Conservation (phyloP, 2,797 vertebrate species). For the Chrysocyon brachyurus region DNA sequence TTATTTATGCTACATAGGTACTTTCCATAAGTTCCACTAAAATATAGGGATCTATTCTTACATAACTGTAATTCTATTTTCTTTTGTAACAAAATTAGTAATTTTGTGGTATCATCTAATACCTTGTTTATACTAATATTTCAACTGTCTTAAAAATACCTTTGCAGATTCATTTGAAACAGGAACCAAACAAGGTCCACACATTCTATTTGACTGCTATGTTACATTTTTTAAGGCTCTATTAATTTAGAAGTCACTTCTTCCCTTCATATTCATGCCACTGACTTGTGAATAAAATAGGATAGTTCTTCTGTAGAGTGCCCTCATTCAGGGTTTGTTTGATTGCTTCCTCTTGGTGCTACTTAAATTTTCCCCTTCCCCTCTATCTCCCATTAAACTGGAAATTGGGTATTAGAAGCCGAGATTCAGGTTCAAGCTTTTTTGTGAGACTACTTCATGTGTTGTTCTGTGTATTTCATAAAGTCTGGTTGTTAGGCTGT, state of each 20-base stretch:
- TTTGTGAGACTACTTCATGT: not conserved
- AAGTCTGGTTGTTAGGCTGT: not conserved
- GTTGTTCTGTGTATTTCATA: not conserved
- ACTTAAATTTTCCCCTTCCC: not conserved
- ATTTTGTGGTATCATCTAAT: not conserved
- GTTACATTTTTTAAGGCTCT: not conserved
- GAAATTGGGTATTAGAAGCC: not conserved
- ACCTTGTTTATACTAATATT: not conserved
- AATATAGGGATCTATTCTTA: not conserved
- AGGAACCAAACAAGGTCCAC: not conserved
- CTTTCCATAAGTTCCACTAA: not conserved
- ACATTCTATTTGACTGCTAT: not conserved
- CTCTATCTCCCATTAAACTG: not conserved
- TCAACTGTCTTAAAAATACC: not conserved
- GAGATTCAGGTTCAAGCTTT: not conserved
- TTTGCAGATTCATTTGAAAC: not conserved
- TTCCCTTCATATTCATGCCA: not conserved
- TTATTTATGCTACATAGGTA: not conserved
- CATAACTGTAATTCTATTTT: not conserved
- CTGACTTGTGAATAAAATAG: not conserved
- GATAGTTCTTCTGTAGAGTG: not conserved
- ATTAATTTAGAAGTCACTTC: not conserved
- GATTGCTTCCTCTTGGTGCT: not conserved
- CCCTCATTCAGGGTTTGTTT: not conserved
- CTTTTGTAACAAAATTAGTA: slow-evolving; percentile 19